Evolutionary conservation across 2,888 invertebrate species (phyloP), one percentile per base, ranked within the genome.

Genomic region (Phanerotoma sp.): DNA sequence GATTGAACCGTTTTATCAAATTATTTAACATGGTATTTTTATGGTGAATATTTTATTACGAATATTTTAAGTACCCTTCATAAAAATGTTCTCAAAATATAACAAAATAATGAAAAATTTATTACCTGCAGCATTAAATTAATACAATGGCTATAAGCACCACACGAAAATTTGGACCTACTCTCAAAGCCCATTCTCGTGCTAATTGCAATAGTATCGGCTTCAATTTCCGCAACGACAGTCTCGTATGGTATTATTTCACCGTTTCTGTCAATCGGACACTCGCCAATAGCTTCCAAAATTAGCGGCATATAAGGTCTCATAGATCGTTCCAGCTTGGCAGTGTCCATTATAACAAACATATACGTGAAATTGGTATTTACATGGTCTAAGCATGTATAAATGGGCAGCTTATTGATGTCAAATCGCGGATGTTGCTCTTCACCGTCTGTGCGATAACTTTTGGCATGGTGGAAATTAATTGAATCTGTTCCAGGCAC

Each of bases 331-430:
- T 85, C 79, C 22, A 91, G 70, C 0, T 76, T 66, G 2, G 82
- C 81, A 3, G 88, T 90, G 75, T 93, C 89, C 75, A 92, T 79
- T 53, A 89, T 73, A 1, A 88, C 80, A 67, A 84, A 85, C 62
- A 93, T 82, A 78, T 91, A 88, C 61, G 92, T 86, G 76, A 94
- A 93, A 77, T 89, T 90, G 2, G 91, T 89, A 62, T 88, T 86
- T 45, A 93, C 79, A 72, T 90, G 86, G 78, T 93, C 90, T 46
- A 92, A 80, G 62, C 90, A 86, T 1, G 91, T 85, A 69, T 84
- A 88, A 16, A 92, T 79, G 0, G 93, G 91, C 40, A 91, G 75
- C 44, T 85, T 79, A 2, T 77, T 74, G 10, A 89, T 78, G 70
- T 86, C 81, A 61, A 87, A 81, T 66, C 83, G 77, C 1, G 83